Conservation (phyloP, 2,797 vertebrate genomes). For the Sciaenops ocellatus region DNA sequence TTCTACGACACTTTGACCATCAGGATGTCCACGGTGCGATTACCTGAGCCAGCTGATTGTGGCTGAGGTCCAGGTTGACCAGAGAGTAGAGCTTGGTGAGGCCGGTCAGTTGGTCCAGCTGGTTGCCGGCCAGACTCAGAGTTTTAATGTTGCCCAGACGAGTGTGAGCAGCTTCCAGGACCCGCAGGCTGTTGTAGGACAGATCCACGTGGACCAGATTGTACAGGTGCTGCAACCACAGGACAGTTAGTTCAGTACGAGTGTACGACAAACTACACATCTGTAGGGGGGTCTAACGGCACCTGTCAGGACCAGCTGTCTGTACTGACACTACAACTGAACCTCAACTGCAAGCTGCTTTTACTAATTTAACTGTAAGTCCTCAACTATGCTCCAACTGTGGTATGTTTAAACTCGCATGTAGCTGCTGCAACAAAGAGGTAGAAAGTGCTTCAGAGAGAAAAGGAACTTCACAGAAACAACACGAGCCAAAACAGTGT, state of each 20-base stretch:
- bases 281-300: background rate
- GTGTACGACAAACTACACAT: background rate
- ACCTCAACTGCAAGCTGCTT: background rate
- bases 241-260: background rate
- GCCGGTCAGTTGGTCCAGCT: slow-evolving; percentile 89
- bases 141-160: slow-evolving; percentile 98
- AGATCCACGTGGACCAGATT: slow-evolving; percentile 98
- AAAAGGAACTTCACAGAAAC: too few relatives aligned
- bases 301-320: background rate
- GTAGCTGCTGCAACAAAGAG: too few relatives aligned
- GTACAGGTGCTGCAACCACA: slow-evolving; percentile 90
- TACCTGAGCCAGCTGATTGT: slow-evolving; percentile 94
- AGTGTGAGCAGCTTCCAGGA: slow-evolving; percentile 92
- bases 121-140: slow-evolving; percentile 94
- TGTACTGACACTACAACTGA: background rate
- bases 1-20: background rate
- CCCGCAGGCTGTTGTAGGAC: slow-evolving; percentile 92
- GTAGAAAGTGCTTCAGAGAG: too few relatives aligned
- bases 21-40: background rate
- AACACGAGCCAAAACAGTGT: too few relatives aligned
- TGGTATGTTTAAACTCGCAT: too few relatives aligned
- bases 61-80: slow-evolving; percentile 94
- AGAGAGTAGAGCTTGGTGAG: slow-evolving; percentile 97
- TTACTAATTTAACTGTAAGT: too few relatives aligned
- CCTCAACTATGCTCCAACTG: too few relatives aligned